These are phyloP conservation scores for Rhagonycha lutea DNA, from an alignment of 2,888 invertebrate species.

Conservation along the genomic window DNA sequence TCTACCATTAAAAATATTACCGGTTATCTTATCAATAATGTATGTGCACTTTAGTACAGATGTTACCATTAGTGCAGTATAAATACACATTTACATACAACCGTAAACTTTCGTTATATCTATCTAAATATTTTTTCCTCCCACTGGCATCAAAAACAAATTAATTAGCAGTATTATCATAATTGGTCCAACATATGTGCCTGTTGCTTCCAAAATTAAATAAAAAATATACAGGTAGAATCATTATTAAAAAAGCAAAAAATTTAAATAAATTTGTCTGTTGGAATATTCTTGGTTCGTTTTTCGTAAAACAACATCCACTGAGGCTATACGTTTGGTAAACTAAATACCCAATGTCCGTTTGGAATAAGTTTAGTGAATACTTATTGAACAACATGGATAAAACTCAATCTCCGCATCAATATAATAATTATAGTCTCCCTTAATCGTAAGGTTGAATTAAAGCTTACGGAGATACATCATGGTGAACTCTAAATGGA, in stretches of 20 bases:
- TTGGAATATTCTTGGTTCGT: background rate
- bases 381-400: background rate
- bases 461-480: background rate
- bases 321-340: too few relatives aligned
- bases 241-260: background rate
- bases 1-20: background rate
- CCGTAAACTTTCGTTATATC: background rate
- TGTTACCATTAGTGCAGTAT: background rate
- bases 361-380: background rate
- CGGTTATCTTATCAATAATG: slow-evolving; percentile 1
- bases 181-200: background rate
- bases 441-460: background rate
- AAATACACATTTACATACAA: background rate
- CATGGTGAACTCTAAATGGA: background rate
- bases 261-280: background rate
- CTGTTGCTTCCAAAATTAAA: background rate
- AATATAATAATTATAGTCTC: too few relatives aligned
- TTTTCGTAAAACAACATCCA: background rate
- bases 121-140: background rate
- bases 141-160: background rate
- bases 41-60: background rate
- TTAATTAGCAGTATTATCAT: background rate
- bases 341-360: background rate
- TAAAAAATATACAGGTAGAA: background rate
- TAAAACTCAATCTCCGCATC: background rate